Conservation (phyloP, 2,797 vertebrate genomes). For the Rhynchotus rufescens region DNA sequence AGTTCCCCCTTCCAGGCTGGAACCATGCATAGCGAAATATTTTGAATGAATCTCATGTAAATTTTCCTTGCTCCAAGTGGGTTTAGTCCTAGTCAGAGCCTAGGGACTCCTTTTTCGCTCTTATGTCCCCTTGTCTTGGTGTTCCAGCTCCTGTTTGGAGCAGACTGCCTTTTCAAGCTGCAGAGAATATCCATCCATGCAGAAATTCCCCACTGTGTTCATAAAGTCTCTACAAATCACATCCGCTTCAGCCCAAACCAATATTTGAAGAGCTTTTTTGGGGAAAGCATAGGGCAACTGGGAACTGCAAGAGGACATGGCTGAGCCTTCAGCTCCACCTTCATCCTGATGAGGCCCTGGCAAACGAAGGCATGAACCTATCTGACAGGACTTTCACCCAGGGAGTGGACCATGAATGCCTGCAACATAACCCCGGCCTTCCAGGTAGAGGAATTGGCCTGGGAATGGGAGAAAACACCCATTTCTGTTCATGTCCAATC, state of each 20-base stretch:
- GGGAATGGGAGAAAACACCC: neutral
- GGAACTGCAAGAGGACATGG: neutral
- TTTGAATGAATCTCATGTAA: neutral
- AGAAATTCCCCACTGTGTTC: neutral
- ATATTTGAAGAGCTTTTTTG: neutral
- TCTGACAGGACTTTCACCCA: neutral
- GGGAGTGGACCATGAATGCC: neutral
- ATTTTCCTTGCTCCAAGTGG: neutral
- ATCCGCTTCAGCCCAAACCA: neutral
- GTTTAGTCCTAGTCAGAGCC: neutral
- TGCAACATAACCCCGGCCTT: neutral
- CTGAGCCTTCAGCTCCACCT: too few species aligned
- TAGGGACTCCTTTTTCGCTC: too few species aligned
- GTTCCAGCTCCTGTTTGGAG: neutral
- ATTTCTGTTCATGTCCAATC: neutral
- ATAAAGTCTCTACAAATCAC: neutral
- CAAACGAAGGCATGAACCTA: neutral
- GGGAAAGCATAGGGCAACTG: neutral
- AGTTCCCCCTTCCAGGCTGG: neutral
- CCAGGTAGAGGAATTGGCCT: neutral
- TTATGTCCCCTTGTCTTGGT: neutral
- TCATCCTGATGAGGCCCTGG: too few species aligned
- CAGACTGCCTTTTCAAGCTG: neutral
- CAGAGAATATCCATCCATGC: neutral
- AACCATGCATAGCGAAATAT: neutral